Evolutionary conservation across 2,888 invertebrate species (phyloP).

Genomic region (Scaptodrosophila latifasciaeformis): DNA sequence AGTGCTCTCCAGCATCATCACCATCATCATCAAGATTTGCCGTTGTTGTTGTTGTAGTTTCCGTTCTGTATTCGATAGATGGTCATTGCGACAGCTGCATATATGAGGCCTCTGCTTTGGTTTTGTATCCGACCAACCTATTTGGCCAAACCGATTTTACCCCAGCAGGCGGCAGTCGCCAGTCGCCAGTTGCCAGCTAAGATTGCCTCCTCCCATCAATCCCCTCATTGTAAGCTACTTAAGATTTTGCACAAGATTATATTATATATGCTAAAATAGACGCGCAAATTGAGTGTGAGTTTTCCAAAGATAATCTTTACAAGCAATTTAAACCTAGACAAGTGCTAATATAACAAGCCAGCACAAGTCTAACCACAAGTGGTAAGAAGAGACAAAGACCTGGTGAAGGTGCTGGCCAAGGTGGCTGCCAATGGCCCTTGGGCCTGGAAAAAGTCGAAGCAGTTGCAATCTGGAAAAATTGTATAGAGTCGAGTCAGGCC

Average conservation of each 20-base stretch:
- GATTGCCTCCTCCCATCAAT: neutral
- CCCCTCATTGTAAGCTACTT: slow-evolving; percentile 61
- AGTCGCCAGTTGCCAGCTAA: neutral
- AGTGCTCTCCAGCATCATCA: too few relatives aligned
- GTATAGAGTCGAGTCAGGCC: slow-evolving; percentile 10
- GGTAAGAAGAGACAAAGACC: too few relatives aligned
- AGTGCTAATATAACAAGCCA: slow-evolving; percentile 58
- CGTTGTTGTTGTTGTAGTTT: neutral
- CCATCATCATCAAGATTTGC: neutral
- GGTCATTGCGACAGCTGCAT: slow-evolving; percentile 26
- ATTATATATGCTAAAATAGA: slow-evolving; percentile 61
- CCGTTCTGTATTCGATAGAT: slow-evolving; percentile 25
- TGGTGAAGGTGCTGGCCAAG: slow-evolving; percentile 11
- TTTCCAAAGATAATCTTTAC: slow-evolving; percentile 64
- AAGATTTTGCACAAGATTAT: slow-evolving; percentile 63
- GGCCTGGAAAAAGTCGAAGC: too few relatives aligned
- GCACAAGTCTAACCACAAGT: neutral
- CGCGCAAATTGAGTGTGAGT: slow-evolving; percentile 67
- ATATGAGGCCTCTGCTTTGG: neutral
- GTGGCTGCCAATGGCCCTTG: neutral
- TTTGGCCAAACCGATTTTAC: too few relatives aligned
- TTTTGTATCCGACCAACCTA: slow-evolving; percentile 28
- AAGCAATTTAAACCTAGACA: slow-evolving; percentile 64
- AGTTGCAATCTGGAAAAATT: too few relatives aligned
- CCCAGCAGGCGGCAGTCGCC: neutral